A percentile compares a stretch with the other conserved stretches of the same genome.
phyloP scores from a whole-genome alignment of 2,113 vertebrate genomes.

The Pachypanchax playfairii region DNA sequence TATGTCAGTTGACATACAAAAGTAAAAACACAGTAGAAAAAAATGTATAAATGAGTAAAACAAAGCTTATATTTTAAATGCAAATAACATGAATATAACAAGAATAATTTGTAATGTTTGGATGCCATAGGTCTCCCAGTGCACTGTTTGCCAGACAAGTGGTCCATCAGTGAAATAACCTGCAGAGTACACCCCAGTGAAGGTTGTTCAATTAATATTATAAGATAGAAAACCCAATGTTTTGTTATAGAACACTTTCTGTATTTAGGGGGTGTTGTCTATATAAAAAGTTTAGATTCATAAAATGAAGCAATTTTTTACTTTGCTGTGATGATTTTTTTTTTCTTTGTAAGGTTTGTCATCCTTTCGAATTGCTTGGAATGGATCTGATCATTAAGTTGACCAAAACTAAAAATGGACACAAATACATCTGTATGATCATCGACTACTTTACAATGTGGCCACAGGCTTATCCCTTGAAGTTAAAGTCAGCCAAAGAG shows the following conservation, averaged over 20 bases:
- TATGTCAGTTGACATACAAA: neutral
- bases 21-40: neutral
- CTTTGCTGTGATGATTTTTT: neutral
- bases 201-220: neutral
- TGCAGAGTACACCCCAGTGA: neutral
- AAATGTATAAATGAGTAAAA: no score
- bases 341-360: constrained; percentile 1
- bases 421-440: constrained; percentile 1
- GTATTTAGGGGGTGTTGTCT: no score
- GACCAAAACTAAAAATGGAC: neutral
- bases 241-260: neutral
- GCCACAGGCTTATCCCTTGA: neutral
- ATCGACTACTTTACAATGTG: constrained; percentile 9
- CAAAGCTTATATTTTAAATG: no score
- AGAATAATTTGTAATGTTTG: no score
- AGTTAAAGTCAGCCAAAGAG: neutral
- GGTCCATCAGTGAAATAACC: neutral
- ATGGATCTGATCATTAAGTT: constrained; percentile 10
- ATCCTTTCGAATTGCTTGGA: neutral
- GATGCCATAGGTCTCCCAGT: neutral
- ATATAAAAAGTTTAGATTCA: neutral
- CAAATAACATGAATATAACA: no score
- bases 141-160: neutral
- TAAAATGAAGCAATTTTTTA: no score
- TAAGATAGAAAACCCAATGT: neutral